Conservation (phyloP, 2,888 invertebrate genomes). For the Euclidia mi region DNA sequence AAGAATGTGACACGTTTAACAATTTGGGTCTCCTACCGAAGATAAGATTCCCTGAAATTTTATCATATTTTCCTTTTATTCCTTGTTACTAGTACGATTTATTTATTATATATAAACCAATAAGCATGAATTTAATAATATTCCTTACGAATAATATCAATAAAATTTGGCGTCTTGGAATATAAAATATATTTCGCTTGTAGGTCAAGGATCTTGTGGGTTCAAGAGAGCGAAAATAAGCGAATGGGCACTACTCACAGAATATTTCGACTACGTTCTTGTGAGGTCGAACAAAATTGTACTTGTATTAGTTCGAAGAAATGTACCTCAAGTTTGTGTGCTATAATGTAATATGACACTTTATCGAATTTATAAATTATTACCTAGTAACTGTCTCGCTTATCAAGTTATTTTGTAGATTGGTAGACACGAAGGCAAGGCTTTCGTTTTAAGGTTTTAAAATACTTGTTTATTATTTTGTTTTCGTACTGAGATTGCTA, state of each 20-base stretch:
- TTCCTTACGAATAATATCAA: slow-evolving; percentile 41
- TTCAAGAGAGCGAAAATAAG: slow-evolving; percentile 47
- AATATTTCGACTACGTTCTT: slow-evolving; percentile 31
- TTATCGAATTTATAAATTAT: too few species aligned
- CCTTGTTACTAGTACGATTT: slow-evolving; percentile 9
- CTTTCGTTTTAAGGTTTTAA: too few species aligned
- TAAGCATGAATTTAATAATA: slow-evolving; percentile 35
- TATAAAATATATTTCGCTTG: slow-evolving; percentile 46
- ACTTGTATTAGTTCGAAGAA: slow-evolving; percentile 13
- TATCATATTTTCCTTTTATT: slow-evolving; percentile 6
- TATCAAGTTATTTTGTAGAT: too few species aligned
- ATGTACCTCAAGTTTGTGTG: too few species aligned
- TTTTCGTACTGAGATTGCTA: too few species aligned
- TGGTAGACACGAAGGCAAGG: too few species aligned
- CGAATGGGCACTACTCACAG: slow-evolving; percentile 36
- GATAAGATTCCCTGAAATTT: slow-evolving; percentile 1
- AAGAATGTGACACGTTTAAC: neutral
- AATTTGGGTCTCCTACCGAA: neutral
- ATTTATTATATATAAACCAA: slow-evolving; percentile 16
- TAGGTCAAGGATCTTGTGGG: slow-evolving; percentile 52
- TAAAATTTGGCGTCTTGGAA: slow-evolving; percentile 43
- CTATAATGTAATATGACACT: too few species aligned
- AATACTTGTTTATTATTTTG: too few species aligned
- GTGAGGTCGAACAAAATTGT: slow-evolving; percentile 30
- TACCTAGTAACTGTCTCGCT: too few species aligned